Base-by-base conservation (phyloP, 2,888 invertebrate genomes). In the Macrophya alboannulata region DNA sequence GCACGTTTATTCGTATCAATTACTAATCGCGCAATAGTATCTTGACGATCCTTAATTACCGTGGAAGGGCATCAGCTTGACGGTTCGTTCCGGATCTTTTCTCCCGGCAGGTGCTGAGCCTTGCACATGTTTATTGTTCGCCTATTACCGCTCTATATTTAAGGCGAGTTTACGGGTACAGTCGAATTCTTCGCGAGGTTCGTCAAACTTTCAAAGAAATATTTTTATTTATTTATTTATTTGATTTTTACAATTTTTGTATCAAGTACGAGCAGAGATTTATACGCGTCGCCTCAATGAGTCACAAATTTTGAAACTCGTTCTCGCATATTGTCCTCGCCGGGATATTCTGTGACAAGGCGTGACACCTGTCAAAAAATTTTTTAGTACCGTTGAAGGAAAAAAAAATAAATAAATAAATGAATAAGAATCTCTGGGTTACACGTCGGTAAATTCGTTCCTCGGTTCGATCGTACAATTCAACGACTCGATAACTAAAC, bases 321-420 rank as follows among this genome's bases (percentile, higher is more conserved):
- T 68, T 68, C 37, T 37, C 31, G 25, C 31, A 31, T 68, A n/a
- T n/a, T n/a, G 65, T 68, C 3, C 65, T 55, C 55, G 55, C 1
- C 1, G 5, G n/a, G 55, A 12, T 5, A 55, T 17, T 48, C 48
- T 9, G 65, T 43, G 72, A 72, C 43, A 84, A 45, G 51, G 15
- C 37, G 87, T 92, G 92, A 92, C 92, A 92, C 92, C 92, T 92
- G 92, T 92, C 92, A 91, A 91, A 89, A 85, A 90, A 90, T 93
- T 93, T 93, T 91, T 92, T 92, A 92, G 90, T 89, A 87, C 91
- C 92, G 91, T 92, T 92, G 92, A 93, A 91, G 55, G 21, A 40
- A 72, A 71, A 72, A 25, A 48, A 48, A 48, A 48, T 3, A 12
- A 48, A 48, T 3, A 48, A 48, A 10, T 10, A 10, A 48, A 48